Evolutionary conservation across 2,797 vertebrate genomes (phyloP), one percentile per base, ranked within the genome.

Genomic region (Sciaenops ocellatus): DNA sequence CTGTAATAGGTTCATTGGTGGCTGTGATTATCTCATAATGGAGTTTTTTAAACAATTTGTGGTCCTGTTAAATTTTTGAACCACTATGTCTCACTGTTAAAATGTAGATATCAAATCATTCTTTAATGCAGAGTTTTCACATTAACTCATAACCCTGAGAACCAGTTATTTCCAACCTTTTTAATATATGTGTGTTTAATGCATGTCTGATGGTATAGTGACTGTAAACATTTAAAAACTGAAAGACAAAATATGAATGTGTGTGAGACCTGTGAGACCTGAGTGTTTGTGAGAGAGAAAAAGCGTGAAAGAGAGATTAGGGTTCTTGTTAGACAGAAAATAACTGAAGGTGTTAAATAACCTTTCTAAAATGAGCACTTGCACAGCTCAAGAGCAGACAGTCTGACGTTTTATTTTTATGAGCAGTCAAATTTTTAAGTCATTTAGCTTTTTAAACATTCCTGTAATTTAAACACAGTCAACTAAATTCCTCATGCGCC

Each of bases 381-480:
- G n/a, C 55, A 46, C 3, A 8, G 51, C 50, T 78, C 22, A 78
- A 46, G 38, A 26, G 41, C 62, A 74, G 22, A 73, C 6, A 46
- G 34, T 66, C 60, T 62, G 74, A 65, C 22, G 61, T 78, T 70
- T 15, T 55, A 38, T 71, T 51, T 69, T 24, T 62, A 17, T n/a
- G 47, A 12, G 26, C 20, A 3, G 41, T 70, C 24, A 67, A 20
- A 34, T 66, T 3, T 63, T 10, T 34, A 47, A 38, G n/a, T 67
- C 5, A 3, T 73, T 73, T 56, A 55, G 17, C n/a, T 52, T 74
- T 69, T 77, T 72, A 15, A 34, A 74, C 74, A 44, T 10, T 68
- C 30, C 9, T 62, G 4, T 6, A 34, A 30, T 72, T 16, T 69
- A 71, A 84, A 69, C 15, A n/a, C 24, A 22, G 54, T 10, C 9